Percentiles rank a stretch among this genome's conserved stretches.
Evolutionary conservation across 2,888 invertebrate species (phyloP).

Genomic region (Blera fallax): DNA sequence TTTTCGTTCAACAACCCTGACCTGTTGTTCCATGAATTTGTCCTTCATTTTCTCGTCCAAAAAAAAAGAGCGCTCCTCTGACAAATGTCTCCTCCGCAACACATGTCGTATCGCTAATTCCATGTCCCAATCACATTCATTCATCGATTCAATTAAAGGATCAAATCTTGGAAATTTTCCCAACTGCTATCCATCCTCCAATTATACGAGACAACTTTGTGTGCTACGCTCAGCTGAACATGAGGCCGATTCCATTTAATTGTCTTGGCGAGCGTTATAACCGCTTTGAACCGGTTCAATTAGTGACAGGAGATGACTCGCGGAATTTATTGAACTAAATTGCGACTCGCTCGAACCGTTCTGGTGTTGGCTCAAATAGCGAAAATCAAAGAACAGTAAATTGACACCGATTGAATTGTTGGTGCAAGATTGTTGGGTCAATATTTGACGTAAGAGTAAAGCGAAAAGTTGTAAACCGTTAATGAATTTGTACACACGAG

Average conservation of each 20-base stretch:
- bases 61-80: not conserved
- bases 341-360: not conserved
- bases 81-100: not conserved
- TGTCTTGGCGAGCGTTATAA: not conserved
- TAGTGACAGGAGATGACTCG: slow-evolving; percentile 10
- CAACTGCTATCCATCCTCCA: not conserved
- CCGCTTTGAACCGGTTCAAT: slow-evolving; percentile 40
- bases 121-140: not conserved
- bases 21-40: not conserved
- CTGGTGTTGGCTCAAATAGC: slow-evolving; percentile 5
- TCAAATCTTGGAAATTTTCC: slow-evolving; percentile 42
- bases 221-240: slow-evolving; percentile 3
- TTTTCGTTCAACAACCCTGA: too few relatives aligned
- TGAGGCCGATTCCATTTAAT: slow-evolving; percentile 13
- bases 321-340: slow-evolving; percentile 16
- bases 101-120: not conserved
- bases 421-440: slow-evolving; percentile 3
- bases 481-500: not conserved
- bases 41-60: not conserved
- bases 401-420: slow-evolving; percentile 15
- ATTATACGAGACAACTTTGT: slow-evolving; percentile 5
- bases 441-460: slow-evolving; percentile 22
- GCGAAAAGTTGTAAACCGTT: not conserved
- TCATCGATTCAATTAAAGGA: slow-evolving; percentile 7
- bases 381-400: slow-evolving; percentile 14